phyloP scores from a whole-genome alignment of 2,888 invertebrate species.

The Argyra leucocephala region DNA sequence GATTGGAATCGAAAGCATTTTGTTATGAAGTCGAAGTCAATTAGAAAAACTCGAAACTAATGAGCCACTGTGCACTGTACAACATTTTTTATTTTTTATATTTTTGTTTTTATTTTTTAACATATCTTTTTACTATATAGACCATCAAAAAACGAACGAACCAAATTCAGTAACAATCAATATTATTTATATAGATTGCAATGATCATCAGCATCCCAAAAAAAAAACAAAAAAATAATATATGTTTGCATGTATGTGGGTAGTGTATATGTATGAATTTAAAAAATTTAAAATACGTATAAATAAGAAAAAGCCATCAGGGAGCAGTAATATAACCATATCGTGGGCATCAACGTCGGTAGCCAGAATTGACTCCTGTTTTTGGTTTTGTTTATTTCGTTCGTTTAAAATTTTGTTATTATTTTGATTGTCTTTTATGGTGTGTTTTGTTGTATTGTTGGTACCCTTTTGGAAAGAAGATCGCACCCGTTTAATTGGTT shows the following conservation, averaged over 20 bases:
- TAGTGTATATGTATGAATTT: too few relatives aligned
- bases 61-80: slow-evolving; percentile 29
- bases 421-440: slow-evolving; percentile 22
- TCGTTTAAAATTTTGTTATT: too few relatives aligned
- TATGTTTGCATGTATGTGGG: too few relatives aligned
- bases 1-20: slow-evolving; percentile 31
- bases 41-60: slow-evolving; percentile 33
- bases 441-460: slow-evolving; percentile 12
- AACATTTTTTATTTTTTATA: slow-evolving; percentile 28
- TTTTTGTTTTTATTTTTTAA: too few relatives aligned
- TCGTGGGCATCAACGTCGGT: slow-evolving; percentile 14
- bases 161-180: background rate
- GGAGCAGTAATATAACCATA: slow-evolving; percentile 8
- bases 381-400: slow-evolving; percentile 15
- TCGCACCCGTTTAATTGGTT: slow-evolving; percentile 33
- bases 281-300: too few relatives aligned
- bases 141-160: background rate
- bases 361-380: slow-evolving; percentile 17
- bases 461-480: slow-evolving; percentile 17
- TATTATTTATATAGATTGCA: background rate
- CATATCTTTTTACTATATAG: slow-evolving; percentile 12
- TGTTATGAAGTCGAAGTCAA: slow-evolving; percentile 31
- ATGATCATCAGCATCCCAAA: too few relatives aligned
- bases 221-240: too few relatives aligned
- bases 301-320: background rate